Percentiles rank a stretch among this genome's conserved stretches.
Conservation (phyloP, 2,888 invertebrate species). For the Zaprionus bogoriensis region DNA sequence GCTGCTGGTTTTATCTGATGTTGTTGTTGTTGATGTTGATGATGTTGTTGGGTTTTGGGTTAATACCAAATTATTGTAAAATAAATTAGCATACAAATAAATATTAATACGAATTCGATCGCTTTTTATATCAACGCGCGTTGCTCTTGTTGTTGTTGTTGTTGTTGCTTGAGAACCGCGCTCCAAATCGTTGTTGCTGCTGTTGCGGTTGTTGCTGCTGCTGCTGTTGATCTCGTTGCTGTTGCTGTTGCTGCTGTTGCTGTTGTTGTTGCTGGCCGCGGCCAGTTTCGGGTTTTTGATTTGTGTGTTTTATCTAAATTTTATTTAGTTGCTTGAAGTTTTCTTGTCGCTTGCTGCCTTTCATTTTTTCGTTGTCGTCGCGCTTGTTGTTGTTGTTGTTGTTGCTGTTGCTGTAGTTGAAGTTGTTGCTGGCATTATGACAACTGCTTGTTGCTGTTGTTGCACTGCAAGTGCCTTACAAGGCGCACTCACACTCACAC, state of each 20-base stretch:
- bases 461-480: conserved; percentile 48
- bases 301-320: conserved; percentile 57
- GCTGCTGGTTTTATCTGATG: conserved; percentile 28
- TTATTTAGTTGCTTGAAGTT: conserved; percentile 65
- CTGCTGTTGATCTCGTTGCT: conserved; percentile 16
- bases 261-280: conserved; percentile 7
- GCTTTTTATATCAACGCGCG: conserved; percentile 23
- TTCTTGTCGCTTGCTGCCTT: conserved; percentile 53
- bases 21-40: conserved; percentile 19
- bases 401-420: conserved; percentile 14
- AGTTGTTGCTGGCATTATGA: conserved; percentile 50
- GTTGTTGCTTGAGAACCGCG: conserved; percentile 24
- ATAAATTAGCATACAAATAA: conserved; percentile 74
- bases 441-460: conserved; percentile 36
- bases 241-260: conserved; percentile 13
- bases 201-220: conserved; percentile 19
- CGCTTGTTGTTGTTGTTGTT: conserved; percentile 17
- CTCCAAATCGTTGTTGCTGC: conserved; percentile 22
- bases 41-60: conserved; percentile 57
- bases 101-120: conserved; percentile 53
- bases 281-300: conserved; percentile 3
- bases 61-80: conserved; percentile 73
- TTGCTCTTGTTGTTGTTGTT: conserved; percentile 18
- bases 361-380: conserved; percentile 56
- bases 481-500: conserved; percentile 40